phyloP scores from a whole-genome alignment of 2,113 vertebrate genomes.

The Passer montanus region DNA sequence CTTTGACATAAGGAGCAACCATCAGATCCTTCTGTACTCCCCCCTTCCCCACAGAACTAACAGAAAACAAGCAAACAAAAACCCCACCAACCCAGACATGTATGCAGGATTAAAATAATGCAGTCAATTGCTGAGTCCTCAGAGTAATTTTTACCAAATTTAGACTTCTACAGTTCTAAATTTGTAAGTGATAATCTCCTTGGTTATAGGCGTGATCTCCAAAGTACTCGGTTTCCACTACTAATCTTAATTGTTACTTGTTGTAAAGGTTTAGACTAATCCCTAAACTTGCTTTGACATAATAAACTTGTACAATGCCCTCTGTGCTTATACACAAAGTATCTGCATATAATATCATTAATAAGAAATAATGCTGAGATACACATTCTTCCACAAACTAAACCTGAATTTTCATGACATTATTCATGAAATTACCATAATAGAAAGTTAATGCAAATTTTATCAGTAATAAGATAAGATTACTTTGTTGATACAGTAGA shows the following conservation, averaged over 20 bases:
- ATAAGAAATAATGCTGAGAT: neutral
- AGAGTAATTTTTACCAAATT: neutral
- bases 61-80: neutral
- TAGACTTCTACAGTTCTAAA: neutral
- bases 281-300: neutral
- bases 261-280: neutral
- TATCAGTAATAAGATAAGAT: neutral
- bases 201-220: neutral
- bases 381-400: neutral
- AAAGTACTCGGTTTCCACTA: neutral
- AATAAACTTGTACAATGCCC: neutral
- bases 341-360: neutral
- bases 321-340: neutral
- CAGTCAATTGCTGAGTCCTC: neutral
- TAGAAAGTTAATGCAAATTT: neutral
- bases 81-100: accelerated
- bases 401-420: neutral
- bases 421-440: neutral
- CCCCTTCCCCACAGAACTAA: accelerated
- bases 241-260: neutral
- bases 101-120: neutral
- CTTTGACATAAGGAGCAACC: neutral
- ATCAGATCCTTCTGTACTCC: neutral
- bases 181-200: neutral
- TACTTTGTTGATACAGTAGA: neutral